Evolutionary conservation across 2,113 vertebrate species (phyloP), one percentile per base, ranked within the genome.

Genomic region (Carassius carassius): DNA sequence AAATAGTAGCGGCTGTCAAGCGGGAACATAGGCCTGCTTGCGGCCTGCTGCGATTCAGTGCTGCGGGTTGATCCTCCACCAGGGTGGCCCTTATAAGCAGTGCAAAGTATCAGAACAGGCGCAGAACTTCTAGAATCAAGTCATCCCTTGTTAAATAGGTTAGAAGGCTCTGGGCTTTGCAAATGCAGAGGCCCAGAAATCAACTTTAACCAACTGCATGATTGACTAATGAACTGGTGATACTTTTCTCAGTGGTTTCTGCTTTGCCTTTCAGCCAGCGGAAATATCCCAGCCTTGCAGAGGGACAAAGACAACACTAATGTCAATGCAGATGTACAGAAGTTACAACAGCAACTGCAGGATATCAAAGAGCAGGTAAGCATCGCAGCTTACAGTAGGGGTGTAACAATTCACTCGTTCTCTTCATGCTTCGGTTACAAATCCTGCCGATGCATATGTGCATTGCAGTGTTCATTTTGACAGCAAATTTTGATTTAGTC

Each of bases 251-350:
- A 32, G 41, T 13, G 11, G 16, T 11, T 4, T n/a, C 51, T 60
- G 63, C 70, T 85, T 32, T 78, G 85, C 69, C 47, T 92, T 93
- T 69, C 92, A 99, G 98, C 98, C 85, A 96, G 96, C 79, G 97
- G 97, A 90, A 99, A 95, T 93, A 99, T 99, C 93, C 97, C 97
- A 14, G 97, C 95, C 83, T 82, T 99, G 90, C 98, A 99, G 89
- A 96, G 98, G 83, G 98, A 99, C 93, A 99, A 99, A 86, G 98
- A 99, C 91, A 99, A 99, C 91, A 99, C 97, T 54, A 99, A 99
- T 74, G 97, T 99, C 92, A 99, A 99, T 29, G 98, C 98, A 0
- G 98, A 99, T 25, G 98, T 99, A 14, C 98, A 99, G 89, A 99
- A 99, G 88, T 93, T 99, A 35, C 98, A 99, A 89, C 98, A 99